Evolutionary conservation across 2,888 invertebrate genomes (phyloP).

Genomic region (Catonia carolina): DNA sequence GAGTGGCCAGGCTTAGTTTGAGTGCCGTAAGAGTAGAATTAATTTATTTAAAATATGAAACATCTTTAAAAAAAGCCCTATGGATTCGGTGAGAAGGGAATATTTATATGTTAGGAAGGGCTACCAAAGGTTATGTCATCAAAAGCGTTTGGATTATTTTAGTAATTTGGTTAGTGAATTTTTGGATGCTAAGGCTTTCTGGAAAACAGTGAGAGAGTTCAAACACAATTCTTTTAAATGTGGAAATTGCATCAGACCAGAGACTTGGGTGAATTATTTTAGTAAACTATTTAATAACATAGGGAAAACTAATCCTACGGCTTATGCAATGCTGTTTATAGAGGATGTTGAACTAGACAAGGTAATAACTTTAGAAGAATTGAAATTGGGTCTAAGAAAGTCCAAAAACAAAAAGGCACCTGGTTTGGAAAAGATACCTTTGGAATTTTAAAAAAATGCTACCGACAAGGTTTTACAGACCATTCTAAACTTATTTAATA

Average conservation of each 20-base stretch:
- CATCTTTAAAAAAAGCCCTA: conserved; percentile 1
- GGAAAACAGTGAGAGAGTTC: no score
- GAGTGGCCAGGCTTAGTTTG: background rate
- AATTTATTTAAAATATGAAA: conserved; percentile 1
- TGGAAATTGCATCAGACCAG: background rate
- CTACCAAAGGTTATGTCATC: background rate
- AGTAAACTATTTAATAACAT: background rate
- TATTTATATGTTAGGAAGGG: background rate
- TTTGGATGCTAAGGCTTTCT: background rate
- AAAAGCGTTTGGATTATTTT: background rate
- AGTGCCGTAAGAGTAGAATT: background rate
- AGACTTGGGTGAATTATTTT: conserved; percentile 4
- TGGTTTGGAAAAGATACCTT: conserved; percentile 7
- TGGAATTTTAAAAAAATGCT: conserved; percentile 2
- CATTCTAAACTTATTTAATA: no score
- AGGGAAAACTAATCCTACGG: background rate
- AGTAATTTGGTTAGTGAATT: background rate
- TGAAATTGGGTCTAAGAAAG: conserved; percentile 2
- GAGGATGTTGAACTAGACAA: conserved; percentile 6
- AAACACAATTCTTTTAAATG: background rate
- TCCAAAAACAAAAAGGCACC: conserved; percentile 12
- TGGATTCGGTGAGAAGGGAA: background rate
- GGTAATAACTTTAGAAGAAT: background rate
- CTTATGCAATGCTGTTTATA: background rate
- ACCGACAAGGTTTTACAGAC: background rate